These are phyloP conservation scores for Nothoprocta pentlandii DNA, from an alignment of 2,113 vertebrate genomes.

Conservation along the genomic window DNA sequence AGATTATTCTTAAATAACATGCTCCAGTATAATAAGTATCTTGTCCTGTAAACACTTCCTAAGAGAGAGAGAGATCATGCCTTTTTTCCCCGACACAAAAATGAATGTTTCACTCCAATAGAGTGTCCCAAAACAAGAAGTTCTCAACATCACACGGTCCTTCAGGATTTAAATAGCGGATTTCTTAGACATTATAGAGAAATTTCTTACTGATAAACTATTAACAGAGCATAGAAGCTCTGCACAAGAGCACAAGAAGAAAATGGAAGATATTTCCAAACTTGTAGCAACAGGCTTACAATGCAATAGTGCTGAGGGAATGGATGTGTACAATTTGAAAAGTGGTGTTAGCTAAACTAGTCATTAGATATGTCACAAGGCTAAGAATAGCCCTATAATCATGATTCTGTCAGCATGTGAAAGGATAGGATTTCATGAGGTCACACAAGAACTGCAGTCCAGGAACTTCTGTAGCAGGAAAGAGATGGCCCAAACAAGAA, in stretches of 20 bases:
- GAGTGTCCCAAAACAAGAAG: neutral
- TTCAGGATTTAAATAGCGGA: neutral
- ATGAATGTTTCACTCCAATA: neutral
- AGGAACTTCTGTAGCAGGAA: neutral
- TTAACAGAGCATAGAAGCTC: neutral
- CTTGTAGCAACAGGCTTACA: neutral
- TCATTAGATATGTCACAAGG: neutral
- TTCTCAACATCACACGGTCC: neutral
- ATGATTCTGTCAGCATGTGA: constrained; percentile 9
- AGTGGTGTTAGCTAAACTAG: neutral
- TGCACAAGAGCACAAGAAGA: neutral
- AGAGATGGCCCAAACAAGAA: neutral
- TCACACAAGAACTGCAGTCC: neutral
- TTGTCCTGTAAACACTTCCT: neutral
- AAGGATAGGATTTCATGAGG: constrained; percentile 31
- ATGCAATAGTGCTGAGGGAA: neutral
- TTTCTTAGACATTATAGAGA: neutral
- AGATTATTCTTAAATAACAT: neutral
- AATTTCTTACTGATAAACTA: neutral
- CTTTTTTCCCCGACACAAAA: neutral
- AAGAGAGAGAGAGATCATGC: neutral
- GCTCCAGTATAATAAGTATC: neutral
- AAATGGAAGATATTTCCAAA: neutral
- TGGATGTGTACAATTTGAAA: neutral
- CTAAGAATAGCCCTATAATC: constrained; percentile 30